Evolutionary conservation across 2,888 invertebrate genomes (phyloP).

Genomic region (Myopa tessellatipennis): DNA sequence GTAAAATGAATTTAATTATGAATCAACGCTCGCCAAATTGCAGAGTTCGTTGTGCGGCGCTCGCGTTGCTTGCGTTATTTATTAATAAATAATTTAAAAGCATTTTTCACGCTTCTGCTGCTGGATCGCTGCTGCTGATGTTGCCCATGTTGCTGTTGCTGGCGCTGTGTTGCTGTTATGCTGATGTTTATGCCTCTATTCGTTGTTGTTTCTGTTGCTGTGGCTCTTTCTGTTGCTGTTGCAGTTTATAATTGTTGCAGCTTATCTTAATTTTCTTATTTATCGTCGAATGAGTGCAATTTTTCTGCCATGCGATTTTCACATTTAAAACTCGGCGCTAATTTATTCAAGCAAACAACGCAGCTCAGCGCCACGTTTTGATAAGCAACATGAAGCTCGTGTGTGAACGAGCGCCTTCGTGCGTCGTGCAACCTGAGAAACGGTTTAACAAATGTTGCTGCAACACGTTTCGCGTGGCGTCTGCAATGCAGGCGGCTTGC

Average conservation of each 20-base stretch:
- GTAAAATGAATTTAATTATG: background rate
- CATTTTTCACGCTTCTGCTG: background rate
- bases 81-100: background rate
- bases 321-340: slow-evolving; percentile 12
- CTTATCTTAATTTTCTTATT: slow-evolving; percentile 21
- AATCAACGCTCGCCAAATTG: background rate
- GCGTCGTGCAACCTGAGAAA: background rate
- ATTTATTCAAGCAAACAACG: slow-evolving; percentile 24
- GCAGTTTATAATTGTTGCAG: slow-evolving; percentile 4
- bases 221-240: background rate
- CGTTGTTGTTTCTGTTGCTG: background rate
- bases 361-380: background rate
- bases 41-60: background rate
- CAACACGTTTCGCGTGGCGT: slow-evolving; percentile 8
- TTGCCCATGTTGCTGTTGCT: background rate
- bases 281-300: slow-evolving; percentile 5
- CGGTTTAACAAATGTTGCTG: background rate
- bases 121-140: background rate
- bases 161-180: background rate
- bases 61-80: background rate
- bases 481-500: no score
- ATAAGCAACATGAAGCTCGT: background rate
- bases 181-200: background rate
- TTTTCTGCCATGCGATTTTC: slow-evolving; percentile 31
- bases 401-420: background rate